Evolutionary conservation across 2,797 vertebrate genomes (phyloP), one percentile per base, ranked within the genome.

Genomic region (Falco columbarius): DNA sequence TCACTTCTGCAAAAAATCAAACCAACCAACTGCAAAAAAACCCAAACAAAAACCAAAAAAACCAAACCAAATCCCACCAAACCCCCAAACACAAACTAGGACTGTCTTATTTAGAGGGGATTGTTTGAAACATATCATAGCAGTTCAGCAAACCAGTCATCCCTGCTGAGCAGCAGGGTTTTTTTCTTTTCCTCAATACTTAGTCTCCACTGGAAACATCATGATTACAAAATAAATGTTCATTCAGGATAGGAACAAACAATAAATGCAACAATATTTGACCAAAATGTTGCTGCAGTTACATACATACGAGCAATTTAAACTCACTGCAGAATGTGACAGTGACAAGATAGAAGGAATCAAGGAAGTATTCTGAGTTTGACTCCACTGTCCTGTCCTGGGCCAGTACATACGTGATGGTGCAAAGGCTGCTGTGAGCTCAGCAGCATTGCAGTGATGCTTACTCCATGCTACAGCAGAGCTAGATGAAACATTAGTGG

Each of bases 371-470:
- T n/a, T 24, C 14, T 0, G 0, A 72, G 58, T 8, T 44, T 81
- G 51, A 42, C 10, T 46, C n/a, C n/a, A 22, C 27, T 40, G 54
- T 58, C 15, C 24, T 19, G 20, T 36, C 54, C 38, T 46, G 29
- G 46, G 38, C 44, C 67, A 30, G 29, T 24, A 24, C 6, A 1
- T 8, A 1, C 0, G 12, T 0, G 7, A 6, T 7, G 21, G 58
- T 40, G 21, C 40, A 70, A 46, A 81, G 55, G 61, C 20, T 55
- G 42, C 36, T 14, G 17, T 36, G 42, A 13, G 1, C 68, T 49
- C 27, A 6, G 66, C 36, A 73, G 44, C 3, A 0, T 5, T 30
- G 44, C 56, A 67, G 30, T 5, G 11, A 49, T 76, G 66, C 49
- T 70, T 34, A 13, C 40, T 79, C 27, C 6, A 3, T 29, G 16